Evolutionary conservation across 2,797 vertebrate genomes (phyloP), one percentile per base, ranked within the genome.

Genomic region (Rhincodon typus): DNA sequence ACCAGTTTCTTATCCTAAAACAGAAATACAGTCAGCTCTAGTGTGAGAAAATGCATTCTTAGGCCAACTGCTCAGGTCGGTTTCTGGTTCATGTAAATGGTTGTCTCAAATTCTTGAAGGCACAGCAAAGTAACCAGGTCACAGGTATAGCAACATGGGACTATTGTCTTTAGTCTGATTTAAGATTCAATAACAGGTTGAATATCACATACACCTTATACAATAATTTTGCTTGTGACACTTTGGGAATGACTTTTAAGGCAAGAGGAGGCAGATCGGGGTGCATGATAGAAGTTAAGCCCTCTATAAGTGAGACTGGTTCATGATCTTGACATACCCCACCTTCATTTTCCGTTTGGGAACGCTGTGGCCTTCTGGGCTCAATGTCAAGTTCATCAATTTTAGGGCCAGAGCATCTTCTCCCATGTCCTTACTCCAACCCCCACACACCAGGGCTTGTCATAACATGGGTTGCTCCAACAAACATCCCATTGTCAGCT

Each of bases 1-100:
- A 98, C 98, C 0, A 97, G 98, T 96, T 98, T 98, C 96, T 98
- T 98, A 97, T 97, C 97, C 97, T 98, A 96, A 3, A 94, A 96
- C 62, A 95, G 74, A 27, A 96, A 42, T 95, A 87, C 3, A 90
- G 93, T 96, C 30, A 96, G 67, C 94, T 96, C 57, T 70, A 34
- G 34, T 86, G 96, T 95, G 88, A 13, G 90, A 15, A 94, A 87
- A 27, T n/a, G 27, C 12, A 13, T 0, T 96, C 96, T 96, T 97
- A 70, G 0, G 25, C 74, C 70, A 77, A 77, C 42, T 74, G 46
- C 19, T 77, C n/a, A 67, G n/a, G 23, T 25, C 23, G 42, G n/a
- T 42, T 93, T 93, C 90, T n/a, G n/a, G 19, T n/a, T 69, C n/a
- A 38, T 2, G n/a, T 3, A 19, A 42, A n/a, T 42, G 57, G 34